phyloP scores from a whole-genome alignment of 2,888 invertebrate species.

The Furcula furcula region DNA sequence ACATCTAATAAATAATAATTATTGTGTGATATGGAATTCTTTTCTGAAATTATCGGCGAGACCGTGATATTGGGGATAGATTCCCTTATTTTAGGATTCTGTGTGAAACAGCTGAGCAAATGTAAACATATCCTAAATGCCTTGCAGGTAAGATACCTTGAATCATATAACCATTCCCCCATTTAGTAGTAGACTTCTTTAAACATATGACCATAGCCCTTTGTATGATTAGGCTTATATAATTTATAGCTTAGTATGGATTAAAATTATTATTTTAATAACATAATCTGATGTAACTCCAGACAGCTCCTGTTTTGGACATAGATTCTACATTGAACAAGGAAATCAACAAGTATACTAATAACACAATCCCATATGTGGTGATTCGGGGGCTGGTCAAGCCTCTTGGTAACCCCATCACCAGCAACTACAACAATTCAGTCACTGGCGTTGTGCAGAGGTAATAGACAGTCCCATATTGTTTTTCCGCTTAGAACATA shows the following conservation, averaged over 20 bases:
- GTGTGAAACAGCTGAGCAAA: slow-evolving; percentile 87
- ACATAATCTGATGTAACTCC: no score
- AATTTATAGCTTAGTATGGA: no score
- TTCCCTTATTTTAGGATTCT: slow-evolving; percentile 87
- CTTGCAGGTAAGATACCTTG: slow-evolving; percentile 84
- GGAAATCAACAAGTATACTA: slow-evolving; percentile 83
- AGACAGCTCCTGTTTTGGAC: slow-evolving; percentile 87
- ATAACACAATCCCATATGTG: slow-evolving; percentile 86
- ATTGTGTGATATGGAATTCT: slow-evolving; percentile 84
- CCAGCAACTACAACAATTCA: slow-evolving; percentile 86
- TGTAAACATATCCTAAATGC: slow-evolving; percentile 87
- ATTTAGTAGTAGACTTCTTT: no score
- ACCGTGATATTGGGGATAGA: slow-evolving; percentile 88
- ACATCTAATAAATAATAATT: slow-evolving; percentile 2
- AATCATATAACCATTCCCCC: no score
- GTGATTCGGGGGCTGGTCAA: slow-evolving; percentile 89
- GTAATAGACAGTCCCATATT: slow-evolving; percentile 35
- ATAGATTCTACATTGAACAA: slow-evolving; percentile 84
- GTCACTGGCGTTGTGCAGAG: slow-evolving; percentile 91
- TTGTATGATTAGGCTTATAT: no score
- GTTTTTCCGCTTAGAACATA: no score
- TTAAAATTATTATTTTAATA: no score
- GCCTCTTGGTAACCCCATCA: slow-evolving; percentile 88
- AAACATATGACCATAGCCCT: no score
- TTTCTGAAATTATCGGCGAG: slow-evolving; percentile 84